Conservation (phyloP, 2,113 vertebrate species). For the Pitta sordida region DNA sequence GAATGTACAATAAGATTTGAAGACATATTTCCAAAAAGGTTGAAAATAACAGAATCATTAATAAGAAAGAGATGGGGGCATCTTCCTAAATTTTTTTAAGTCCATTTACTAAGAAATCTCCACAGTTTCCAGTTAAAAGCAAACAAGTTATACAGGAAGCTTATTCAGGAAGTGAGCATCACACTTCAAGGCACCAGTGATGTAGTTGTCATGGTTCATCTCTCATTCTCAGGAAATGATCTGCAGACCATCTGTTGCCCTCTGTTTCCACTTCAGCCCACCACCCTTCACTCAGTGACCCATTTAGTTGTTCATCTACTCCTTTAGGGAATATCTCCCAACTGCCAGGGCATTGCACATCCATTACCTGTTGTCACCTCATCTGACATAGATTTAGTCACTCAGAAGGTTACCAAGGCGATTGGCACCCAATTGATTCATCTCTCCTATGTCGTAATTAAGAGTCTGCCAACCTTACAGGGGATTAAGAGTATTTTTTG, state of each 20-base stretch:
- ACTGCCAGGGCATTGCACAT: background rate
- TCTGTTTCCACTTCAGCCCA: background rate
- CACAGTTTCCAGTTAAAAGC: background rate
- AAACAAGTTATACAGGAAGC: background rate
- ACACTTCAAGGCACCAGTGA: background rate
- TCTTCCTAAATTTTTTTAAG: background rate
- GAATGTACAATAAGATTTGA: background rate
- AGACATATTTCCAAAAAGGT: background rate
- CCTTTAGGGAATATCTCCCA: background rate
- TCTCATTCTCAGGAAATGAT: background rate
- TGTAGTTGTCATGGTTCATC: background rate
- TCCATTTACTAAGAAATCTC: background rate
- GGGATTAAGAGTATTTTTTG: background rate
- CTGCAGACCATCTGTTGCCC: background rate
- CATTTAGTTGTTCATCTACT: background rate
- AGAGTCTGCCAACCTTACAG: background rate
- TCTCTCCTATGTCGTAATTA: background rate
- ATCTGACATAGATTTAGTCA: background rate
- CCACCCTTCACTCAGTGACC: background rate
- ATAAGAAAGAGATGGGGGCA: background rate
- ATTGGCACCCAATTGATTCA: slow-evolving; percentile 15
- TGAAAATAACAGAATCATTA: background rate
- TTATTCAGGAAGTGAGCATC: background rate
- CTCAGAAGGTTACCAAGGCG: background rate
- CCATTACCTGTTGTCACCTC: background rate